These are phyloP conservation scores for Chironomus riparius DNA, from an alignment of 2,888 invertebrate species.

Conservation along the genomic window DNA sequence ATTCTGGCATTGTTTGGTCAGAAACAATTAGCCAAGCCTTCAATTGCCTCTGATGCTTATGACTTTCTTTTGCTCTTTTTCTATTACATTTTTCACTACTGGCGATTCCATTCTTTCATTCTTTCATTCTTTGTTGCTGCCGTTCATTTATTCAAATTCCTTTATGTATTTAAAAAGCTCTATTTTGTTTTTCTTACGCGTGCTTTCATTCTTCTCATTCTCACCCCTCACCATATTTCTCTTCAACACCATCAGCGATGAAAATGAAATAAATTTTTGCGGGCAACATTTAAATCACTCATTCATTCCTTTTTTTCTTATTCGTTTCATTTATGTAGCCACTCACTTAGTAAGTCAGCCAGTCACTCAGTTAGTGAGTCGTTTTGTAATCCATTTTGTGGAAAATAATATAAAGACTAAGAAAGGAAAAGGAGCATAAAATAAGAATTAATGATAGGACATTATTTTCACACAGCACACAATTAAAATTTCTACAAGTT, in stretches of 20 bases:
- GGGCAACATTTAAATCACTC: slow-evolving; percentile 1
- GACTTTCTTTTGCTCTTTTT: background rate
- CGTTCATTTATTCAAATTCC: background rate
- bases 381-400: background rate
- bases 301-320: background rate
- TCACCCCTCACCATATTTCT: background rate
- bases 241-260: background rate
- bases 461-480: background rate
- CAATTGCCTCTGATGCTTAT: background rate
- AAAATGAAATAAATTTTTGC: background rate
- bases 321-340: too few relatives aligned
- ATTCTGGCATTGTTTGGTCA: background rate
- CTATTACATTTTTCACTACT: background rate
- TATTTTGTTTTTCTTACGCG: background rate
- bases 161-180: background rate
- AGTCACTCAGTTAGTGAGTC: background rate
- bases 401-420: background rate
- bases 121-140: too few relatives aligned
- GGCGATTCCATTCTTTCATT: background rate
- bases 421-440: background rate
- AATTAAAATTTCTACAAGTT: background rate
- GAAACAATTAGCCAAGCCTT: background rate
- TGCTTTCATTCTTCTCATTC: background rate
- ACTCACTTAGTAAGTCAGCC: too few relatives aligned
- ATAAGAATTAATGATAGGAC: background rate